Conservation (phyloP, 2,113 vertebrate species). For the Periophthalmus modestus region DNA sequence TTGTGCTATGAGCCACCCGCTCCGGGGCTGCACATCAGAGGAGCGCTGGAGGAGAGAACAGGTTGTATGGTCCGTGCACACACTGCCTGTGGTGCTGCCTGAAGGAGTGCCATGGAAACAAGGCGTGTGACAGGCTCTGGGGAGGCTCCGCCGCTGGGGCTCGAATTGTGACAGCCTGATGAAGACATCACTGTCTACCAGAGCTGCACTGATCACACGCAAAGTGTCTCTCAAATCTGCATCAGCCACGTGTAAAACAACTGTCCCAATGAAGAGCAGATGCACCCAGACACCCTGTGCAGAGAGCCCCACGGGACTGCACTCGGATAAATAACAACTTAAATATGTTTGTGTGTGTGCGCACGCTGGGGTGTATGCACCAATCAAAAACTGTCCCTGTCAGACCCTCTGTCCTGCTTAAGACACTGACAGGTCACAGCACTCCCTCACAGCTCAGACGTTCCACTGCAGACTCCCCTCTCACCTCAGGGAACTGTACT, state of each 20-base stretch:
- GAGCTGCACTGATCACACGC: slow-evolving; percentile 70
- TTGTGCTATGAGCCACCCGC: slow-evolving; percentile 74
- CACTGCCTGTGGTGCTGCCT: slow-evolving; percentile 84
- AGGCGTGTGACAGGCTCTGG: slow-evolving; percentile 82
- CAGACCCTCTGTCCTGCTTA: slow-evolving; percentile 58
- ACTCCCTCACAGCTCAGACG: slow-evolving; percentile 32
- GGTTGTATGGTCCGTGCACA: slow-evolving; percentile 81
- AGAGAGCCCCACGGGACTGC: slow-evolving; percentile 63
- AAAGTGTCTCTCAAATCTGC: slow-evolving; percentile 78
- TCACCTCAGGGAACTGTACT: slow-evolving; percentile 39
- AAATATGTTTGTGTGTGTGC: slow-evolving; percentile 55
- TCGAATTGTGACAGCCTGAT: slow-evolving; percentile 82
- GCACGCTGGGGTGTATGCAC: slow-evolving; percentile 29
- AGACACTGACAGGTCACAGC: slow-evolving; percentile 47
- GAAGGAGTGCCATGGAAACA: slow-evolving; percentile 87
- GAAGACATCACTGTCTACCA: slow-evolving; percentile 82
- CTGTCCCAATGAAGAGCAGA: slow-evolving; percentile 66
- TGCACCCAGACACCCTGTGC: slow-evolving; percentile 64
- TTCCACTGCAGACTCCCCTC: slow-evolving; percentile 32
- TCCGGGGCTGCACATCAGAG: slow-evolving; percentile 80
- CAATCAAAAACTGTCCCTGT: slow-evolving; percentile 55
- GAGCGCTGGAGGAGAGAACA: slow-evolving; percentile 78
- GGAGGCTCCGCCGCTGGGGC: slow-evolving; percentile 82
- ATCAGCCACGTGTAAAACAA: slow-evolving; percentile 76
- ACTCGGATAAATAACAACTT: slow-evolving; percentile 71